Evolutionary conservation across 2,113 vertebrate genomes (phyloP), one percentile per base, ranked within the genome.

Genomic region (Nothobranchius kuhntae): DNA sequence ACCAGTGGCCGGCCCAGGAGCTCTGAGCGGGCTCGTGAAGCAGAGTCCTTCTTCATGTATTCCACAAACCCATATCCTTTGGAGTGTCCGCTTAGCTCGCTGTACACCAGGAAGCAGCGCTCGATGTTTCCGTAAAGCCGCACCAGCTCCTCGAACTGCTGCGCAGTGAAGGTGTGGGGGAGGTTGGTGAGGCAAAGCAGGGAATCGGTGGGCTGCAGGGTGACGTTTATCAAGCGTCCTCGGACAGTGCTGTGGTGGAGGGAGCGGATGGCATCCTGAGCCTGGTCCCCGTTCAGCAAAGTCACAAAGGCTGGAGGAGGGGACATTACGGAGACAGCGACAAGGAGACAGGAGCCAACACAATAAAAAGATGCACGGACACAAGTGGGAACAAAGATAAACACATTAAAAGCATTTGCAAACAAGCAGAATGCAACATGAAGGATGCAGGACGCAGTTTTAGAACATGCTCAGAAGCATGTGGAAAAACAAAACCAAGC

Each of bases 1-100:
- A 91, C 90, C 87, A 89, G 58, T 10, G 92, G 93, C 21, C 95
- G 95, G 26, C 97, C 96, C 80, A 99, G 87, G 1, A 99, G 94
- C 69, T 99, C 96, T 47, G 96, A 91, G 8, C 97, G 93, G 26
- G 97, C 96, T 80, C 95, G 93, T 0, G 97, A 96, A 40, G 98
- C 98, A 0, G 96, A 97, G 91, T 98, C 97, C 88, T 98, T 99
- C 90, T 99, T 99, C 98, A 99, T 99, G 82, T 99, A 99, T 30
- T 99, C 98, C 74, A 99, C 98, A 77, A 99, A 98, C 0, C 97
- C 97, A 0, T 99, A 99, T 86, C 98, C 97, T 84, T 99, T 98
- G 74, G 96, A 98, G 53, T 91, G 95, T 13, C 97, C 97, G 0
- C 92, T 97, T 54, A 91, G 88, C 88, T 97, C 94, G 9, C 91